Evolutionary conservation across 2,113 vertebrate genomes (phyloP).

Genomic region (Sitta europaea): DNA sequence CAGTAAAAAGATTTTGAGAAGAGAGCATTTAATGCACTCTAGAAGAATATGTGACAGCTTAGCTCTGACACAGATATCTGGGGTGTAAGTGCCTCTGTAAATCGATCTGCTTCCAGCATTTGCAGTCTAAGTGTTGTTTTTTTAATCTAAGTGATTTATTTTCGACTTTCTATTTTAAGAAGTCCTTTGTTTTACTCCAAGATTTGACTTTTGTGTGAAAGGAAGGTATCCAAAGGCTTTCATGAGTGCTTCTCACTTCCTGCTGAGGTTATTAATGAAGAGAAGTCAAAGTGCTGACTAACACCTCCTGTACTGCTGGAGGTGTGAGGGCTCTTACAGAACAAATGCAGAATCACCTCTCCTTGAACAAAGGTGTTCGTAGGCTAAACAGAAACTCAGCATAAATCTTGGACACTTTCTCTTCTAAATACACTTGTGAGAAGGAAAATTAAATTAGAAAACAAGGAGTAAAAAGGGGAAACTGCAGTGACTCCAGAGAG

Average conservation of each 20-base stretch:
- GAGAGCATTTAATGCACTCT: not conserved
- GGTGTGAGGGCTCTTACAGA: not conserved
- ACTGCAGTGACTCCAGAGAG: not conserved
- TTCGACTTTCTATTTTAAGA: conserved; percentile 15
- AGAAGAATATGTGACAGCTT: not conserved
- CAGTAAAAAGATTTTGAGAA: not conserved
- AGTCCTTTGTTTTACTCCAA: not conserved
- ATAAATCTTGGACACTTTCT: not conserved
- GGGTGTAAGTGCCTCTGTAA: not conserved
- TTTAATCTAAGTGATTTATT: not conserved
- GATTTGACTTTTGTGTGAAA: conserved; percentile 1
- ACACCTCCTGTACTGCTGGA: not conserved
- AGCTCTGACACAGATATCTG: not conserved
- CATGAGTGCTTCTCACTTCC: not conserved
- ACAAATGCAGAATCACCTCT: not conserved
- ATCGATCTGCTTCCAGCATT: not conserved
- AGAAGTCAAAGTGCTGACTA: conserved; percentile 38
- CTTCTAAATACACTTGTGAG: not conserved
- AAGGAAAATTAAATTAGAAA: not conserved
- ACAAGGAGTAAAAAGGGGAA: not conserved
- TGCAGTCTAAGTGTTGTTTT: not conserved
- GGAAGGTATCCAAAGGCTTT: not conserved
- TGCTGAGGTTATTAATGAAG: conserved; percentile 34
- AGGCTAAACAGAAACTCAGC: not conserved
- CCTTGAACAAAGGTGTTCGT: not conserved